Evolutionary conservation across 64 coral and sea anemone genomes (phyloP).

Genomic region (Pocillopora damicornis): DNA sequence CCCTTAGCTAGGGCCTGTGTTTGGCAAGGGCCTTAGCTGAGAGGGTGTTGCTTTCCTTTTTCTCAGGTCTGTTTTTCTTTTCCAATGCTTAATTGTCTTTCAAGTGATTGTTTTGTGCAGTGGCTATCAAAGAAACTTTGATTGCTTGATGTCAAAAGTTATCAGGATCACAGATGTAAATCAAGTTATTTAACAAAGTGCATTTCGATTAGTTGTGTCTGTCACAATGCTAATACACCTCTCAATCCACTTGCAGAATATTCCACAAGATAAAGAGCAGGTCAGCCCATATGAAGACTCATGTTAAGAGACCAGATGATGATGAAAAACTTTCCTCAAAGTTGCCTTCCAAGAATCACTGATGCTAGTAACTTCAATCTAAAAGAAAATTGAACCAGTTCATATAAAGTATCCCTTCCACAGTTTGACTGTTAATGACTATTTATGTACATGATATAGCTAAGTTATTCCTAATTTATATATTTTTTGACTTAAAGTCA

Average conservation of each 20-base stretch:
- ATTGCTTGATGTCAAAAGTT: no score
- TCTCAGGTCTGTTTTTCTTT: no score
- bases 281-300: conserved; percentile 99
- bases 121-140: no score
- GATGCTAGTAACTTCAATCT: not conserved
- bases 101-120: no score
- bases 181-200: not conserved
- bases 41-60: no score
- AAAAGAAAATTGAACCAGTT: not conserved
- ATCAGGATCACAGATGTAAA: no score
- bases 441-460: conserved; percentile 40
- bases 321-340: conserved; percentile 49
- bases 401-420: not conserved
- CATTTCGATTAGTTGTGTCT: not conserved
- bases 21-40: no score
- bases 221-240: not conserved
- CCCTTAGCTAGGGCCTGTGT: no score
- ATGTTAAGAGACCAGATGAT: conserved; percentile 89
- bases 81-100: no score
- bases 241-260: conserved; percentile 51
- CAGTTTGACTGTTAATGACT: conserved; percentile 23
- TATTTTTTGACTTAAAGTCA: conserved; percentile 7
- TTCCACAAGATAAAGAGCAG: conserved; percentile 98
- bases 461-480: conserved; percentile 56
- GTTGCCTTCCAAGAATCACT: conserved; percentile 30